These are phyloP conservation scores for Scyliorhinus canicula DNA, from an alignment of 2,797 vertebrate genomes.

Conservation along the genomic window DNA sequence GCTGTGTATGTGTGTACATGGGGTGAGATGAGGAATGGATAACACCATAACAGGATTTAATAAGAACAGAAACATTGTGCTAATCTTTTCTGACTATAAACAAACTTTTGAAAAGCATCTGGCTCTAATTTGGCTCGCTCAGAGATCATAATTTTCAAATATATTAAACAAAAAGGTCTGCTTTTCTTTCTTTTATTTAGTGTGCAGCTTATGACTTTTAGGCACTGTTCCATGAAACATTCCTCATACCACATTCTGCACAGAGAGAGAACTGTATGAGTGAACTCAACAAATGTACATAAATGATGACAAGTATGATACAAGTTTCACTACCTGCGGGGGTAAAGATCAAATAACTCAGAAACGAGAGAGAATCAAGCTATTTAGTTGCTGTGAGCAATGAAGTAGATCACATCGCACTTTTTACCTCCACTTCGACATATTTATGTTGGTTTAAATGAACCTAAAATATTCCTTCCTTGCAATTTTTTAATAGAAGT, in stretches of 20 bases:
- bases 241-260: neutral
- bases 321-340: slow-evolving; percentile 24
- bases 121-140: slow-evolving; percentile 15
- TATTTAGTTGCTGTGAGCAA: neutral
- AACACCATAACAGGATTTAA: slow-evolving; percentile 28
- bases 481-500: neutral
- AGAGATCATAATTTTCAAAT: slow-evolving; percentile 7
- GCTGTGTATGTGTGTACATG: neutral
- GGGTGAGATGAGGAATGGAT: slow-evolving; percentile 27
- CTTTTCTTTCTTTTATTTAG: slow-evolving; percentile 22
- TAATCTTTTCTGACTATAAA: slow-evolving; percentile 27
- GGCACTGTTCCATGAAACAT: slow-evolving; percentile 9
- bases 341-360: neutral
- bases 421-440: neutral
- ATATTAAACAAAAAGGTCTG: slow-evolving; percentile 21
- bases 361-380: neutral
- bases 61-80: slow-evolving; percentile 9
- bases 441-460: neutral
- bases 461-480: neutral
- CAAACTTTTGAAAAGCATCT: slow-evolving; percentile 25
- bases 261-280: slow-evolving; percentile 18
- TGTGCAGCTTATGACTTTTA: slow-evolving; percentile 1
- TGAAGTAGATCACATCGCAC: neutral
- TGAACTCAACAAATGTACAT: slow-evolving; percentile 13
- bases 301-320: slow-evolving; percentile 8